Conservation (phyloP, 2,113 vertebrate genomes). For the Epinephelus cyanopodus region DNA sequence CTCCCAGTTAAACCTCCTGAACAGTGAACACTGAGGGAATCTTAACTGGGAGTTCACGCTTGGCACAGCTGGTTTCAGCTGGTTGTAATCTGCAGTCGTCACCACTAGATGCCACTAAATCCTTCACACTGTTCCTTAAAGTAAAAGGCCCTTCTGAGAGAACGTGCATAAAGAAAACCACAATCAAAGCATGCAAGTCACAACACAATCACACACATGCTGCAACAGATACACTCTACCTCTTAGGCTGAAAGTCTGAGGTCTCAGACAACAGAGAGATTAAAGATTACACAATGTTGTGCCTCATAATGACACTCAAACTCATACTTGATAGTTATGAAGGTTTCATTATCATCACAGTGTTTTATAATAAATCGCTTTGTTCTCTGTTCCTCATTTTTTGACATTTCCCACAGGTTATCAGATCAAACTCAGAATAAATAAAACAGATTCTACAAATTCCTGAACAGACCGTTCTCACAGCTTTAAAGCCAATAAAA, state of each 20-base stretch:
- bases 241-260: not conserved
- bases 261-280: constrained; percentile 4
- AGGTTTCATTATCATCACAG: not conserved
- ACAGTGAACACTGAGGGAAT: no score
- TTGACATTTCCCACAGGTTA: not conserved
- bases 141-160: constrained; percentile 61
- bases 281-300: not conserved
- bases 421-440: not conserved
- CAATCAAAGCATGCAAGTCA: constrained; percentile 50
- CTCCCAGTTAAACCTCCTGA: no score
- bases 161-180: constrained; percentile 48
- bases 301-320: not conserved
- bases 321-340: not conserved
- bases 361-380: not conserved
- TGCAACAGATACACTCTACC: not conserved
- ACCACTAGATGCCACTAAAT: no score
- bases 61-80: no score
- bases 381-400: not conserved
- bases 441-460: not conserved
- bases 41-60: no score
- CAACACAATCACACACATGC: constrained; percentile 33
- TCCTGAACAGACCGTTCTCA: not conserved
- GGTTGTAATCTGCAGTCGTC: no score
- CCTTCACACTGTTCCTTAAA: no score
- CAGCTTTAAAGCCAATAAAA: not conserved